A percentile compares a stretch with the other conserved stretches of the same genome.
These are phyloP conservation scores for Trididemnum miniatum DNA, from an alignment of 23 tunicate species.

Conservation along the genomic window DNA sequence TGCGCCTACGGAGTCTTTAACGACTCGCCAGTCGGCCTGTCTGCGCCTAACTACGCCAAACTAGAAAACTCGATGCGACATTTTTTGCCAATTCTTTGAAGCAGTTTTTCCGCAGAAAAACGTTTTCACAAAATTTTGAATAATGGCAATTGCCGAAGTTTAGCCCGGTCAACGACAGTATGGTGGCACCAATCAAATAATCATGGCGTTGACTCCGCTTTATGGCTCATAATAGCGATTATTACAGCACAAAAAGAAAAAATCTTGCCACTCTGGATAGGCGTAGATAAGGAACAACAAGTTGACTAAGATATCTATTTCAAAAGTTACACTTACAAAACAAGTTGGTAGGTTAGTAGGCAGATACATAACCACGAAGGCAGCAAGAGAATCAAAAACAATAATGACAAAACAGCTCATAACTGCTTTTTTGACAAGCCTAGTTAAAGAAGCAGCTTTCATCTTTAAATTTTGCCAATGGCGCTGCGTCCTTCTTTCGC, in stretches of 20 bases:
- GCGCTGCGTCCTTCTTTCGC: not conserved
- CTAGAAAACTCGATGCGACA: too few relatives aligned
- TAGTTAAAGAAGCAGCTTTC: constrained; percentile 21
- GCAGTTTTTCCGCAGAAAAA: too few relatives aligned
- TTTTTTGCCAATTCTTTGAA: too few relatives aligned
- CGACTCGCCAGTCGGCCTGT: too few relatives aligned
- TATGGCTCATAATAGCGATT: not conserved
- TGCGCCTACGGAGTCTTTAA: too few relatives aligned
- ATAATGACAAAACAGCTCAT: constrained; percentile 40
- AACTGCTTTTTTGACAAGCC: constrained; percentile 51
- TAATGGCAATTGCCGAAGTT: too few relatives aligned
- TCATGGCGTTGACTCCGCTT: too few relatives aligned
- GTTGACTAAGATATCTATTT: constrained; percentile 43
- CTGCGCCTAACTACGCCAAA: too few relatives aligned
- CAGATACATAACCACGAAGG: constrained; percentile 37
- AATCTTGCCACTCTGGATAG: constrained; percentile 50
- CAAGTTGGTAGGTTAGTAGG: constrained; percentile 43
- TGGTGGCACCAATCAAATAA: too few relatives aligned
- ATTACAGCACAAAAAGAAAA: constrained; percentile 34
- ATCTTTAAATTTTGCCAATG: not conserved
- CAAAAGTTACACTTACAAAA: constrained; percentile 40
- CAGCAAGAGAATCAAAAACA: constrained; percentile 53
- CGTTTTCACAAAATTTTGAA: too few relatives aligned
- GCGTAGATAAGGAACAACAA: constrained; percentile 62
- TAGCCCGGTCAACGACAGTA: too few relatives aligned